Percentiles rank a stretch among this genome's conserved stretches.
Evolutionary conservation across 2,113 vertebrate genomes (phyloP).

Genomic region (Oryctolagus cuniculus): mOryCun1.1 NC_091434.1:2954501-2955000

Average conservation of each 20-base stretch:
- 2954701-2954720: background rate
- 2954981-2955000: accelerated
- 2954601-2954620: background rate
- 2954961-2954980: no score
- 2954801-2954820: background rate
- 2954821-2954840: background rate
- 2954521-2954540: background rate
- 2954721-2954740: no score
- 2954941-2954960: no score
- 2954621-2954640: background rate
- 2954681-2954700: background rate
- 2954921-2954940: background rate
- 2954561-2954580: background rate
- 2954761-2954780: background rate
- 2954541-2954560: background rate
- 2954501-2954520: background rate
- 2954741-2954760: background rate
- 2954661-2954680: background rate
- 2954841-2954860: background rate
- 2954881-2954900: no score
- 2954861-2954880: background rate
- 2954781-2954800: background rate
- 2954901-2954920: background rate
- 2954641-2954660: no score
- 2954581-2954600: background rate